These are phyloP conservation scores for Sceliomorpha sp. DNA, from an alignment of 2,888 invertebrate species.

Conservation along the genomic window DNA sequence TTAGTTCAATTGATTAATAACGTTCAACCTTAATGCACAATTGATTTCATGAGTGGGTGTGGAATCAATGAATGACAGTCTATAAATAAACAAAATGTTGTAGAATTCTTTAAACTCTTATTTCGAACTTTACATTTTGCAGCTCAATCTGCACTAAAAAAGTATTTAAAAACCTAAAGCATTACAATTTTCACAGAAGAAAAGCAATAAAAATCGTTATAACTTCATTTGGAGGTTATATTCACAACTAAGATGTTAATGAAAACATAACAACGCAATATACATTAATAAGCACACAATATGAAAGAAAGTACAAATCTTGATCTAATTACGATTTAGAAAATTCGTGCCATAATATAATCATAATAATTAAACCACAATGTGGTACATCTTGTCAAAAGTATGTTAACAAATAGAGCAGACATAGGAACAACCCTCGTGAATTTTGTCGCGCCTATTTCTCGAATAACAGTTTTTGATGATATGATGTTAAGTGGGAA, in stretches of 20 bases:
- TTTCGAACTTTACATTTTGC: no score
- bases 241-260: no score
- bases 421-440: constrained; percentile 12
- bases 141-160: no score
- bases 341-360: no score
- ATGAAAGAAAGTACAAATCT: not conserved
- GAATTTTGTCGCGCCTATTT: not conserved
- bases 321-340: no score
- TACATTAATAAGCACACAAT: constrained; percentile 23
- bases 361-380: no score
- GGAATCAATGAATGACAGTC: constrained; percentile 55
- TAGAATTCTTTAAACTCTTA: no score
- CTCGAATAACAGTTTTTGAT: constrained; percentile 7
- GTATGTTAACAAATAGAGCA: constrained; percentile 33
- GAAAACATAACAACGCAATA: no score
- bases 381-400: constrained; percentile 27
- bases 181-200: no score
- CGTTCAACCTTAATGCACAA: constrained; percentile 36
- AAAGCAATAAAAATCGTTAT: no score
- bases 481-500: constrained; percentile 23
- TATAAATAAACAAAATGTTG: constrained; percentile 27
- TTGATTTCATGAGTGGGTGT: constrained; percentile 58
- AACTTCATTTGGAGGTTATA: no score
- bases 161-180: no score
- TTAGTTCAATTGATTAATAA: constrained; percentile 22